Conservation (phyloP, 1,140 invertebrate genomes). For the Drosophila nebulosa region DNA sequence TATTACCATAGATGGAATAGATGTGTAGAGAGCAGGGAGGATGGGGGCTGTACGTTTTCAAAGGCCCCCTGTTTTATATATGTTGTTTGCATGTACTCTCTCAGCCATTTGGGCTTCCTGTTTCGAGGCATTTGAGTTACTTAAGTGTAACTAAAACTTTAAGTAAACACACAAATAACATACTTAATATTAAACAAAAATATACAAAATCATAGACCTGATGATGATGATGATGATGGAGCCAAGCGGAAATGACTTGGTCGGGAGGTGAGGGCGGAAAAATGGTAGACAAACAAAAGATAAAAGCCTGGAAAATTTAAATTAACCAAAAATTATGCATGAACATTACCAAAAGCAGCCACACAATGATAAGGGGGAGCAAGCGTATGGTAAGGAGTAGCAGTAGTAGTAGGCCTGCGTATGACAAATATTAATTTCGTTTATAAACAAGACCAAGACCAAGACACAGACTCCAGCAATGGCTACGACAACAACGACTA, state of each 20-base stretch:
- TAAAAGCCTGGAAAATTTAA: constrained; percentile 76
- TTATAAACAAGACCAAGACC: constrained; percentile 55
- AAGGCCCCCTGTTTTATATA: constrained; percentile 45
- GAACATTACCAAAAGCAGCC: constrained; percentile 62
- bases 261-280: constrained; percentile 4
- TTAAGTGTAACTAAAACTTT: constrained; percentile 78
- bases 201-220: constrained; percentile 56
- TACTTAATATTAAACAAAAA: constrained; percentile 80
- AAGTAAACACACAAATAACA: constrained; percentile 79
- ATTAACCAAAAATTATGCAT: constrained; percentile 80
- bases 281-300: constrained; percentile 64
- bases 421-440: constrained; percentile 80
- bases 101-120: constrained; percentile 66
- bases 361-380: neutral
- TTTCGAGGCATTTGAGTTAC: constrained; percentile 70
- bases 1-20: constrained; percentile 16
- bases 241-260: constrained; percentile 48
- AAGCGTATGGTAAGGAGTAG: neutral
- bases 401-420: constrained; percentile 30
- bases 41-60: constrained; percentile 1
- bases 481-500: neutral
- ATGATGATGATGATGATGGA: constrained; percentile 24
- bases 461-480: too few species aligned
- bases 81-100: constrained; percentile 67
- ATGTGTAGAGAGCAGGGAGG: neutral